Conservation (phyloP, 2,888 invertebrate species). For the Trichogramma dendrolimi region DNA sequence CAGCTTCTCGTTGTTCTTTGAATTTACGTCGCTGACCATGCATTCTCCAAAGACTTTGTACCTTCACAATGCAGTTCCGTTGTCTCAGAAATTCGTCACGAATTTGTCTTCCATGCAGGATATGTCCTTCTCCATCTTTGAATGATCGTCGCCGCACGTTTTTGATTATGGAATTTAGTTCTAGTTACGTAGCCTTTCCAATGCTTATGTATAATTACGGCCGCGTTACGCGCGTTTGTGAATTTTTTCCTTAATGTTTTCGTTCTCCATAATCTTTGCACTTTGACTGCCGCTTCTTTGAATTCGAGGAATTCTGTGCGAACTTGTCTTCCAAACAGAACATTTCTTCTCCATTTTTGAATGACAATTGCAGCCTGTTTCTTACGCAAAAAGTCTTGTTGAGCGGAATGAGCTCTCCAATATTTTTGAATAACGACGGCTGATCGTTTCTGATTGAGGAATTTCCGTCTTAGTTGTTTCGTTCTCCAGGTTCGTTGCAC, state of each 20-base stretch:
- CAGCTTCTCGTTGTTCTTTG: not conserved
- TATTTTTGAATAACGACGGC: conserved; percentile 50
- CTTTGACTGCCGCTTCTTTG: conserved; percentile 1
- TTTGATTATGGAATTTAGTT: conserved; percentile 24
- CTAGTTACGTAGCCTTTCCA: conserved; percentile 34
- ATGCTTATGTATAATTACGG: conserved; percentile 44
- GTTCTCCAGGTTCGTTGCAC: conserved; percentile 12
- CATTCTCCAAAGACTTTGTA: conserved; percentile 16
- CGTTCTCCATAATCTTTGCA: conserved; percentile 5
- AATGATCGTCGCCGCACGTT: conserved; percentile 31
- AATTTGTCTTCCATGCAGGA: not conserved
- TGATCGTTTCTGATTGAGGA: conserved; percentile 30
- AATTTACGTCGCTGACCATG: not conserved
- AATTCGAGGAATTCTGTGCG: conserved; percentile 27
- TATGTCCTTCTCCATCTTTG: conserved; percentile 31
- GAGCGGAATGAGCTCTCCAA: conserved; percentile 38
- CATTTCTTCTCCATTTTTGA: conserved; percentile 32
- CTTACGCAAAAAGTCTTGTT: conserved; percentile 24
- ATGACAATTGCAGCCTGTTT: conserved; percentile 32
- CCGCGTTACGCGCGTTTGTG: conserved; percentile 26
- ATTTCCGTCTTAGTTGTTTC: conserved; percentile 1
- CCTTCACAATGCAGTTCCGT: conserved; percentile 1
- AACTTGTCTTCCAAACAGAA: conserved; percentile 8
- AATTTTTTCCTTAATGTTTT: conserved; percentile 1
- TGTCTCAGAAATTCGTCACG: not conserved